phyloP scores from a whole-genome alignment of 2,888 invertebrate genomes.

The Drosophila koepferae region DNA sequence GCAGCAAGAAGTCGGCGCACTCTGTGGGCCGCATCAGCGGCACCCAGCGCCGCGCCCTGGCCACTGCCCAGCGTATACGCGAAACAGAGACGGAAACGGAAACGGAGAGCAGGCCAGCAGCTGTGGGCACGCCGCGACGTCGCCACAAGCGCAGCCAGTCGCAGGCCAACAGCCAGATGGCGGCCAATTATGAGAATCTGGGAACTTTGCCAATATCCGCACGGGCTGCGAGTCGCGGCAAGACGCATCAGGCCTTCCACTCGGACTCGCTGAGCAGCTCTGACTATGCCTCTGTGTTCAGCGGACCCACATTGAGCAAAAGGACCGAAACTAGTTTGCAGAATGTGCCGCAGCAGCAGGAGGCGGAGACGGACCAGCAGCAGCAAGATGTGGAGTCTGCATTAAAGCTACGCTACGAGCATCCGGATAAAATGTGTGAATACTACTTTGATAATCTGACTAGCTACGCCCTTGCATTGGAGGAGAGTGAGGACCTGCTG shows the following conservation, averaged over 20 bases:
- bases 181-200: conserved; percentile 77
- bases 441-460: conserved; percentile 81
- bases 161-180: conserved; percentile 53
- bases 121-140: conserved; percentile 29
- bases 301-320: conserved; percentile 66
- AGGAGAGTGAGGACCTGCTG: conserved; percentile 70
- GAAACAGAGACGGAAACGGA: conserved; percentile 20
- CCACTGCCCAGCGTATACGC: conserved; percentile 33
- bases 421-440: conserved; percentile 83
- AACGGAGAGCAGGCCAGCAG: conserved; percentile 1
- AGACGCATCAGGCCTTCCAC: conserved; percentile 37
- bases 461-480: conserved; percentile 58
- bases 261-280: conserved; percentile 85
- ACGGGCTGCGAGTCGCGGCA: conserved; percentile 21
- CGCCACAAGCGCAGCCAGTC: conserved; percentile 82
- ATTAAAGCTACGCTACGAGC: conserved; percentile 79
- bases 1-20: conserved; percentile 75
- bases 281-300: conserved; percentile 85
- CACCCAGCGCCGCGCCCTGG: conserved; percentile 57
- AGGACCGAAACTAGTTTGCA: neutral
- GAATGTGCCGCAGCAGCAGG: neutral
- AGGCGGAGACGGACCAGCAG: neutral
- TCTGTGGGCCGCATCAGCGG: conserved; percentile 81
- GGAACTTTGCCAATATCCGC: conserved; percentile 71
- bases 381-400: conserved; percentile 26